Conservation (phyloP, 2,797 vertebrate genomes). For the Lemur catta region DNA sequence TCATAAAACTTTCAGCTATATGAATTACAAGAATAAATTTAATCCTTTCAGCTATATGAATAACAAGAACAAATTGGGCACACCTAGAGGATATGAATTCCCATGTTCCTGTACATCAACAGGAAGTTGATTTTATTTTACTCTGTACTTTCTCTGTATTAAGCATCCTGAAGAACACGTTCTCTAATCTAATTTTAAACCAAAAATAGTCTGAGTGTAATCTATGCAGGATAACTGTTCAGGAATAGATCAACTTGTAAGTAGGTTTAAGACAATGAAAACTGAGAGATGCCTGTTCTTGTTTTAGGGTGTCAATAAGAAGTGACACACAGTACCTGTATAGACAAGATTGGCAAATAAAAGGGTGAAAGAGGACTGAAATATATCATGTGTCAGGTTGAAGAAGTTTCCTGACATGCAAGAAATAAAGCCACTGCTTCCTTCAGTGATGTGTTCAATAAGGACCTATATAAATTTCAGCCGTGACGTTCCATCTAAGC, state of each 20-base stretch:
- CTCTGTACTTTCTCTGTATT: background rate
- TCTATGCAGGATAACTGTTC: background rate
- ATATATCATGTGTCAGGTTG: background rate
- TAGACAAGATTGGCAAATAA: background rate
- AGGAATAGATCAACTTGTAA: background rate
- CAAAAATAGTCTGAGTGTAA: background rate
- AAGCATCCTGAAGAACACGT: background rate
- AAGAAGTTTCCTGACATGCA: background rate
- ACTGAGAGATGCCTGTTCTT: background rate
- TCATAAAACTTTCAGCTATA: background rate
- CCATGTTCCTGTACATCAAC: background rate
- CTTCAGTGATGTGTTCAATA: background rate
- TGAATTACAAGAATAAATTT: background rate
- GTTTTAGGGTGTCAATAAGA: background rate
- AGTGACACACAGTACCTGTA: background rate
- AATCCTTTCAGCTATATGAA: background rate
- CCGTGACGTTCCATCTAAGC: background rate
- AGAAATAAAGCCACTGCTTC: background rate
- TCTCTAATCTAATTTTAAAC: background rate
- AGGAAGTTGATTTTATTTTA: background rate
- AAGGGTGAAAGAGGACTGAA: background rate
- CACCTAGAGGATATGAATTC: background rate
- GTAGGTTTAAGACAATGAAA: background rate
- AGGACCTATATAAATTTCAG: background rate
- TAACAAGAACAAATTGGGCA: background rate